Conservation (phyloP, 2,113 vertebrate species). For the Caranx melampygus region DNA sequence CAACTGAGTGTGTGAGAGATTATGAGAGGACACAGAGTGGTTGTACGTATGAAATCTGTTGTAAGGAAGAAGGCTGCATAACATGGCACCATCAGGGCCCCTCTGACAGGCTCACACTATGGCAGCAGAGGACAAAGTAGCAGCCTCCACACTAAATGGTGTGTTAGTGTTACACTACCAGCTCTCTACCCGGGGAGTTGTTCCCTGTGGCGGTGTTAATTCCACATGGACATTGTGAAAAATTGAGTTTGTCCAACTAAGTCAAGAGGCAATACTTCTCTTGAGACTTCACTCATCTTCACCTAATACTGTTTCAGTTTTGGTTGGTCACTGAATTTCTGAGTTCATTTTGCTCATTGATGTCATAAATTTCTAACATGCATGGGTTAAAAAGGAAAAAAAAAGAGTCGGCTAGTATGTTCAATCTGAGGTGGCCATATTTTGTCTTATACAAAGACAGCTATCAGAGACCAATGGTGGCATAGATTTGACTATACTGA, state of each 20-base stretch:
- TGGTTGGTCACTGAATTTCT: not conserved
- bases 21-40: not conserved
- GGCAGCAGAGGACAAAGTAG: slow-evolving; percentile 60
- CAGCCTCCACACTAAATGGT: slow-evolving; percentile 39
- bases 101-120: slow-evolving; percentile 55
- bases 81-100: slow-evolving; percentile 12
- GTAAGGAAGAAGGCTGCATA: slow-evolving; percentile 11
- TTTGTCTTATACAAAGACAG: too few species aligned
- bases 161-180: slow-evolving; percentile 34
- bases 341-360: not conserved
- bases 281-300: not conserved
- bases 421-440: too few species aligned
- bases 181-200: slow-evolving; percentile 1
- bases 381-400: too few species aligned
- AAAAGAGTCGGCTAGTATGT: too few species aligned
- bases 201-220: slow-evolving; percentile 31
- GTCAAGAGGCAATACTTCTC: not conserved
- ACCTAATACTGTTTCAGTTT: not conserved
- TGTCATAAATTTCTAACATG: too few species aligned
- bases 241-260: slow-evolving; percentile 1
- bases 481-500: too few species aligned
- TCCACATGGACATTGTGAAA: slow-evolving; percentile 28
- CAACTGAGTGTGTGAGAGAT: not conserved
- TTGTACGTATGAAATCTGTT: slow-evolving; percentile 36
- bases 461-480: too few species aligned